Evolutionary conservation across 1,140 invertebrate genomes (phyloP).

Genomic region (Drosophila sturtevanti): DNA sequence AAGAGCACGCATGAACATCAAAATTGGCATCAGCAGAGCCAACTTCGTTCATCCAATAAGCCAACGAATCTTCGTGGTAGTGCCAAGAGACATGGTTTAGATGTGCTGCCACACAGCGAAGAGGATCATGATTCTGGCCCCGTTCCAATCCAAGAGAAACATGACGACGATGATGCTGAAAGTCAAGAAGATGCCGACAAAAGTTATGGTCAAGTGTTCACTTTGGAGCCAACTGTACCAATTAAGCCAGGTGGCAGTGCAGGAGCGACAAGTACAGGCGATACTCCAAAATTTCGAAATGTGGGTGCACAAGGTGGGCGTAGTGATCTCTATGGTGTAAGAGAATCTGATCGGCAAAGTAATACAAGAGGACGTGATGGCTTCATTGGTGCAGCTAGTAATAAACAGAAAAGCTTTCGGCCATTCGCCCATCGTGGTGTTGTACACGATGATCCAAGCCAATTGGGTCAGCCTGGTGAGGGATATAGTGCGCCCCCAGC

Average conservation of each 20-base stretch:
- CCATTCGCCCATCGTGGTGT: conserved; percentile 53
- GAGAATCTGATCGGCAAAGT: conserved; percentile 61
- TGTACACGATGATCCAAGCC: conserved; percentile 70
- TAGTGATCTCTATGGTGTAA: conserved; percentile 55
- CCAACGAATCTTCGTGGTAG: conserved; percentile 22
- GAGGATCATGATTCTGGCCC: conserved; percentile 47
- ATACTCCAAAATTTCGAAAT: conserved; percentile 62
- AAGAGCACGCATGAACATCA: conserved; percentile 28
- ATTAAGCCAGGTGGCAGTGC: conserved; percentile 33
- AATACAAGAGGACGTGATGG: conserved; percentile 57
- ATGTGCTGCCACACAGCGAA: conserved; percentile 43
- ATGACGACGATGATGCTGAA: conserved; percentile 42
- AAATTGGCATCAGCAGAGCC: conserved; percentile 43
- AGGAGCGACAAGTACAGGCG: conserved; percentile 30
- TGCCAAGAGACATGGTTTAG: conserved; percentile 36
- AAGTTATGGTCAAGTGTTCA: conserved; percentile 44
- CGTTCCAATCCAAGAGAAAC: conserved; percentile 45
- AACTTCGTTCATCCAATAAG: conserved; percentile 37
- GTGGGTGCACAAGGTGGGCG: conserved; percentile 62
- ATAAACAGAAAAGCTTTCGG: conserved; percentile 76
- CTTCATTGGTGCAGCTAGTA: conserved; percentile 53
- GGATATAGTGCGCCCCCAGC: conserved; percentile 31
- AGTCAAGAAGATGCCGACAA: conserved; percentile 36
- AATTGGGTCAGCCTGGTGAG: conserved; percentile 53
- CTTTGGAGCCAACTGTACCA: conserved; percentile 53